Evolutionary conservation across 2,113 vertebrate genomes (phyloP).

Genomic region (Dasyurus viverrinus): DNA sequence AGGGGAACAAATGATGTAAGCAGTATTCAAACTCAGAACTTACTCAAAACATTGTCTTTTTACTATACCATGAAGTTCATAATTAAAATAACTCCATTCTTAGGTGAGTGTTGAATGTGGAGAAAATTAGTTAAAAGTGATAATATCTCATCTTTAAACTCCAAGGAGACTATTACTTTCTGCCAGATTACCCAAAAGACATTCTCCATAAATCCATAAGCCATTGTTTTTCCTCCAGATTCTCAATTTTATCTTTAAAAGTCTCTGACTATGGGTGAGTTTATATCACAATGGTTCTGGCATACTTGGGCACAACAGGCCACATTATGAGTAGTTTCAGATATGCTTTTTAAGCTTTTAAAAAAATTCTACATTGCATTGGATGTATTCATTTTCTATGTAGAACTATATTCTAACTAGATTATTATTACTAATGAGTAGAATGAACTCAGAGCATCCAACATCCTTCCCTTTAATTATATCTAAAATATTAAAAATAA

Average conservation of each 20-base stretch:
- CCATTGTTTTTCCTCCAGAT: fast-evolving
- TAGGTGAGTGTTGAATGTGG: constrained; percentile 20
- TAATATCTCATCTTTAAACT: constrained; percentile 24
- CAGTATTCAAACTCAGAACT: neutral
- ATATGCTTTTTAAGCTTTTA: constrained; percentile 40
- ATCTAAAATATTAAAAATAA: neutral
- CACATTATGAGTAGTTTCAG: constrained; percentile 58
- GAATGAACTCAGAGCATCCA: neutral
- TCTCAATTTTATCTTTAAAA: neutral
- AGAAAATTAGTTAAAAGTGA: constrained; percentile 11
- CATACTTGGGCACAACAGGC: neutral
- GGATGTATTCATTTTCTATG: neutral
- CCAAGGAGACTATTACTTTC: neutral
- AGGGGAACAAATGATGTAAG: neutral
- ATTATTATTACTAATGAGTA: neutral
- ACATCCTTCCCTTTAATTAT: constrained; percentile 40
- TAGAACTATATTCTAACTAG: constrained; percentile 22
- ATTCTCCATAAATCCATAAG: neutral
- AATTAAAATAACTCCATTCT: neutral
- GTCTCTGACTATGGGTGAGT: neutral
- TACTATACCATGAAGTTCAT: neutral
- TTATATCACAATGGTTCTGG: neutral
- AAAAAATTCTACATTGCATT: constrained; percentile 11
- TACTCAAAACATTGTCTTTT: neutral
- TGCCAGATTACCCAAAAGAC: neutral